Percentiles rank a stretch among this genome's conserved stretches.
Evolutionary conservation across 1,140 invertebrate species (phyloP).

Genomic region (Drosophila obscura): DNA sequence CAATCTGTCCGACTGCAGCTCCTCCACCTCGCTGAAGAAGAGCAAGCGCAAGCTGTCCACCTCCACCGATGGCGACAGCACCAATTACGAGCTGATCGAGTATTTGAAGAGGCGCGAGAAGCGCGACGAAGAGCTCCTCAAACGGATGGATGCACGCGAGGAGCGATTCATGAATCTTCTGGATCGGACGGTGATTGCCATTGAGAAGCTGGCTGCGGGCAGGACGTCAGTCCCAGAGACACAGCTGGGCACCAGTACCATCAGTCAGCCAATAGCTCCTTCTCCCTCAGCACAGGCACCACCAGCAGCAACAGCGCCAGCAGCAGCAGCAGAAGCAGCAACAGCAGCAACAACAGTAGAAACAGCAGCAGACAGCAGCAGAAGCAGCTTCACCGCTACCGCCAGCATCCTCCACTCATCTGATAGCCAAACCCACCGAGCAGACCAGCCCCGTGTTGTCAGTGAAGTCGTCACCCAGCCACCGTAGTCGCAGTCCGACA

Average conservation of each 20-base stretch:
- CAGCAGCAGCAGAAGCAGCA: no score
- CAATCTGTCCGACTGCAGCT: constrained; percentile 79
- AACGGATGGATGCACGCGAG: constrained; percentile 80
- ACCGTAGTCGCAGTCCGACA: constrained; percentile 11
- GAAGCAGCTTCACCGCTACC: not conserved
- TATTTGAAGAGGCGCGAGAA: constrained; percentile 80
- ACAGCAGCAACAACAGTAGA: not conserved
- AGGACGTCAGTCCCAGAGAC: not conserved
- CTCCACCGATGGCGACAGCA: constrained; percentile 80
- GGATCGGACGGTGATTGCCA: constrained; percentile 77
- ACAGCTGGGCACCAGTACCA: not conserved
- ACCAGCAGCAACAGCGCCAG: not conserved
- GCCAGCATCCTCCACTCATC: no score
- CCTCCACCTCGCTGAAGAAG: constrained; percentile 66
- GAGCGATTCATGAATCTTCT: constrained; percentile 73
- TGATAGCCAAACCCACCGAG: not conserved
- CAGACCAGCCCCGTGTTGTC: not conserved
- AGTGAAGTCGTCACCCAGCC: not conserved
- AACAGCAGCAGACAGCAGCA: not conserved
- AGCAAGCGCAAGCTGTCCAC: constrained; percentile 77
- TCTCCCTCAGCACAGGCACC: not conserved
- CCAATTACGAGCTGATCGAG: constrained; percentile 82
- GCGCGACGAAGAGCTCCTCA: constrained; percentile 76
- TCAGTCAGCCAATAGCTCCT: not conserved
- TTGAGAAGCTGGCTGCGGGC: constrained; percentile 66